Evolutionary conservation across 2,797 vertebrate genomes (phyloP), one percentile per base, ranked within the genome.

Genomic region (Manis crassicaudata): DNA sequence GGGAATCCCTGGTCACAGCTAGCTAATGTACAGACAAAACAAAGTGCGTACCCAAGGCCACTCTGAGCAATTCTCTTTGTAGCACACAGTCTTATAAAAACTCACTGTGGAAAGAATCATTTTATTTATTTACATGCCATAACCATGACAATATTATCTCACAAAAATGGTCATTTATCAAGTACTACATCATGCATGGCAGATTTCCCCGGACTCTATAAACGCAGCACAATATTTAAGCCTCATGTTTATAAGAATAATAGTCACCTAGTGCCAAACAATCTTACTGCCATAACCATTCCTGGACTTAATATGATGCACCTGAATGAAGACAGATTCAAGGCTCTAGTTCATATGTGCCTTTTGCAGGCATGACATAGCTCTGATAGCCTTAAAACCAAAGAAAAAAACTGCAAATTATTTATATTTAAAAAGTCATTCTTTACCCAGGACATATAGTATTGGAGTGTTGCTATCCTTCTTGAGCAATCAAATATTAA

Each of bases 401-500:
- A 6, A 65, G n/a, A 67, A 68, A 92, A 84, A 84, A 29, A 20
- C 3, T 65, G 10, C 2, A 40, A 58, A 92, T 37, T 85, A 67
- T 16, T 84, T 73, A 14, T 75, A 60, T 67, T 46, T 17, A 46
- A 84, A 88, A 88, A 60, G 32, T 60, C 79, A 25, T n/a, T 35
- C 6, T 9, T 76, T 68, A 72, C 72, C 7, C 35, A 65, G 43
- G 23, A 50, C 11, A 92, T 63, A 75, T 2, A 32, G 13, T 35
- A 43, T 23, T 21, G 5, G 21, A 60, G 7, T 32, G 10, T 90
- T 79, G 65, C n/a, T 67, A 63, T 76, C 11, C 5, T 87, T 46
- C 37, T 81, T 67, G 23, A 79, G 6, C 40, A 93, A 67, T 79
- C 93, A 52, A 65, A 56, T 16, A 65, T 92, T 87, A 79, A 95